phyloP scores from a whole-genome alignment of 92 coral and sea anemone genomes.

The Porites evermanni region DNA sequence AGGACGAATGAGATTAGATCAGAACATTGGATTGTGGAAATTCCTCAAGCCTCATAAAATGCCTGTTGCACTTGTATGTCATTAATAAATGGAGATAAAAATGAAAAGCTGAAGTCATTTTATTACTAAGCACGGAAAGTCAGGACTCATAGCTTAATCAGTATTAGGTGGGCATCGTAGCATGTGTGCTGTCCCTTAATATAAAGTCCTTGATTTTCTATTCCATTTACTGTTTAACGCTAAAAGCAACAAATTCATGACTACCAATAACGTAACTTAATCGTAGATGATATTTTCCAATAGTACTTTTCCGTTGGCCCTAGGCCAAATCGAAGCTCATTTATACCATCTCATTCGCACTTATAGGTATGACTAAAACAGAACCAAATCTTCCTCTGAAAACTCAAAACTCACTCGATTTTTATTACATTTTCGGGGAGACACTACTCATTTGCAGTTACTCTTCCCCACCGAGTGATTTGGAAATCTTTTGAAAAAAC shows the following conservation, averaged over 20 bases:
- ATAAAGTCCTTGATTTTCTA: no score
- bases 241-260: no score
- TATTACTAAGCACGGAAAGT: background rate
- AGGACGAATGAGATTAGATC: no score
- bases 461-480: no score
- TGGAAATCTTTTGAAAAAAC: no score
- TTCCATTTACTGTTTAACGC: no score
- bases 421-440: no score
- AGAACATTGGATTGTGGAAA: background rate
- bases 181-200: no score
- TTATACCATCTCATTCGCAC: background rate
- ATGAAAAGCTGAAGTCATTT: background rate
- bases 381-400: no score
- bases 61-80: background rate
- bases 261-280: background rate
- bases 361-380: background rate
- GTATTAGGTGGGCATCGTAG: no score
- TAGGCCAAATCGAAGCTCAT: slow-evolving; percentile 1
- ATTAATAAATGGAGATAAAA: background rate
- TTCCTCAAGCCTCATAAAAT: background rate
- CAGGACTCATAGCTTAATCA: no score
- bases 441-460: no score
- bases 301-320: background rate
- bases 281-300: background rate
- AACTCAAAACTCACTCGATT: slow-evolving; percentile 6